Conservation (phyloP, 2,113 vertebrate species). For the Columba janthina region DNA sequence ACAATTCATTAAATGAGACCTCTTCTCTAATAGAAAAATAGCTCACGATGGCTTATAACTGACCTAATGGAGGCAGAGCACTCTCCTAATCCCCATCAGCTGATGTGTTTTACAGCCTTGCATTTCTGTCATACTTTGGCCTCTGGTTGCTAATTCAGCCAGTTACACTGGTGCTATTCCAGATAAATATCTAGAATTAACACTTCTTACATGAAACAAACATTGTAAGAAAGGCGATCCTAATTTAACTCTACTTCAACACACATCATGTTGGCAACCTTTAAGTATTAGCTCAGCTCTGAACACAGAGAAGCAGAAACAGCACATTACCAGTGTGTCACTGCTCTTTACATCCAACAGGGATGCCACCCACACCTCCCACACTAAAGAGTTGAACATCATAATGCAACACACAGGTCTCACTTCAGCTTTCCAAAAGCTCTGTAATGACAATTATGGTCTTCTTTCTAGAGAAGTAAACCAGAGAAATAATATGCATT, state of each 20-base stretch:
- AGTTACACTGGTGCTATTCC: neutral
- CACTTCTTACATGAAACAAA: neutral
- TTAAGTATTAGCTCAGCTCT: neutral
- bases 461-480: neutral
- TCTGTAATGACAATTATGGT: neutral
- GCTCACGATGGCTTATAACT: neutral
- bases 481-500: neutral
- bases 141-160: neutral
- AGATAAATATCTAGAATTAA: neutral
- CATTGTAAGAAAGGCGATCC: neutral
- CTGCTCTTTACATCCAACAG: neutral
- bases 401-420: accelerated
- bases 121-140: neutral
- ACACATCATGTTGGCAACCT: accelerated
- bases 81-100: neutral
- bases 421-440: neutral
- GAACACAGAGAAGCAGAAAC: neutral
- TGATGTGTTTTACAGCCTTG: neutral
- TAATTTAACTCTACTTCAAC: neutral
- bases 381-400: neutral
- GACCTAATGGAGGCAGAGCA: constrained; percentile 13
- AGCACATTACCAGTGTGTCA: neutral
- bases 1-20: constrained; percentile 55
- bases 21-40: constrained; percentile 38
- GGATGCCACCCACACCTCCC: neutral